phyloP scores from a whole-genome alignment of 2,888 invertebrate species.

The Ectemnius cavifrons region DNA sequence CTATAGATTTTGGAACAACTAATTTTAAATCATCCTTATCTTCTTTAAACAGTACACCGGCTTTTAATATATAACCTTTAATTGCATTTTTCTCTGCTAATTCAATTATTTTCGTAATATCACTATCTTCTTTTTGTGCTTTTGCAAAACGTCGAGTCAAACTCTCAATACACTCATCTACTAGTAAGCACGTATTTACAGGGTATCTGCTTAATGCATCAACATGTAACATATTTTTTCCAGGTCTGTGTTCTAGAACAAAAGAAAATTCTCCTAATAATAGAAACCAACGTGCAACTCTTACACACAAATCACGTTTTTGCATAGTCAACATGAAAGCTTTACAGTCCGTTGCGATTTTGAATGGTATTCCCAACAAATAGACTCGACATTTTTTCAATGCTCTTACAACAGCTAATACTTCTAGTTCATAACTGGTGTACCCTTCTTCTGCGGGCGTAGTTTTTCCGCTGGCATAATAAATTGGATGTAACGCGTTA shows the following conservation, averaged over 20 bases:
- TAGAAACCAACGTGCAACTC: not conserved
- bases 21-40: slow-evolving; percentile 11
- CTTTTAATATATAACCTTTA: slow-evolving; percentile 10
- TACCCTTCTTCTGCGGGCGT: not conserved
- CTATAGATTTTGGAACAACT: slow-evolving; percentile 12
- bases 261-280: not conserved
- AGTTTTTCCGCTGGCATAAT: not conserved
- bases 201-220: no score
- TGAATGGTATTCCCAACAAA: not conserved
- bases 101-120: no score
- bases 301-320: not conserved
- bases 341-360: slow-evolving; percentile 9
- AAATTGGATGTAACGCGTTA: not conserved
- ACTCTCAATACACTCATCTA: no score
- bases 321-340: slow-evolving; percentile 2
- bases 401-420: not conserved
- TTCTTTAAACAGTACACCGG: slow-evolving; percentile 19
- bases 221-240: no score
- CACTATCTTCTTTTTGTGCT: no score
- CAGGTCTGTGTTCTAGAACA: not conserved
- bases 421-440: not conserved
- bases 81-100: no score
- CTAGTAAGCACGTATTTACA: no score
- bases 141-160: no score
- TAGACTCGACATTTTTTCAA: not conserved